phyloP scores from a whole-genome alignment of 2,113 vertebrate genomes.

The Gavia stellata region DNA sequence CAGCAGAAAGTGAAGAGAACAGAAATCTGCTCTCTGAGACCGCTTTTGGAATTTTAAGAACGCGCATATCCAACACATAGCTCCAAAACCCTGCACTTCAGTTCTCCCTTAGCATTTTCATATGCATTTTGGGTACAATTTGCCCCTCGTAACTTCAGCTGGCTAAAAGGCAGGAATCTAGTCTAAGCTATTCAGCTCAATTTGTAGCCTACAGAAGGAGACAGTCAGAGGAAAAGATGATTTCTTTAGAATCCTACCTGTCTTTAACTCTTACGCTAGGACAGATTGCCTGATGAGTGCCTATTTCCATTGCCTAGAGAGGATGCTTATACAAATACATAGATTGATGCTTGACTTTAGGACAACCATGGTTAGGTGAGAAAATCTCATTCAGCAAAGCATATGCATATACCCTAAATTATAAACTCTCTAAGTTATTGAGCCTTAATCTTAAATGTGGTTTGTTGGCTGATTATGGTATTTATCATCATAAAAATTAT shows the following conservation, averaged over 20 bases:
- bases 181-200: not conserved
- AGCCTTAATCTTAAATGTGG: not conserved
- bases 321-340: not conserved
- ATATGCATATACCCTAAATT: not conserved
- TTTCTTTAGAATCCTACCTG: not conserved
- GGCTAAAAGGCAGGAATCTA: not conserved
- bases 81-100: not conserved
- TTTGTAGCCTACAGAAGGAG: not conserved
- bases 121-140: not conserved
- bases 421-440: not conserved
- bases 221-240: not conserved
- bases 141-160: not conserved
- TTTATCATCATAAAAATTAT: conserved; percentile 10
- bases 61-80: fast-evolving
- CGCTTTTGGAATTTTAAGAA: not conserved
- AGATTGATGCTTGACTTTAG: not conserved
- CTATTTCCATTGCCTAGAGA: not conserved
- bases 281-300: not conserved
- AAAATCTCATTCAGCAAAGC: not conserved
- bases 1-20: not conserved
- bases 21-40: not conserved
- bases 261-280: not conserved
- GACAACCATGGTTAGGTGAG: not conserved
- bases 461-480: not conserved
- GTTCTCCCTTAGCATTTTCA: not conserved